Evolutionary conservation across 2,797 vertebrate genomes (phyloP).

Genomic region (Anabas testudineus): DNA sequence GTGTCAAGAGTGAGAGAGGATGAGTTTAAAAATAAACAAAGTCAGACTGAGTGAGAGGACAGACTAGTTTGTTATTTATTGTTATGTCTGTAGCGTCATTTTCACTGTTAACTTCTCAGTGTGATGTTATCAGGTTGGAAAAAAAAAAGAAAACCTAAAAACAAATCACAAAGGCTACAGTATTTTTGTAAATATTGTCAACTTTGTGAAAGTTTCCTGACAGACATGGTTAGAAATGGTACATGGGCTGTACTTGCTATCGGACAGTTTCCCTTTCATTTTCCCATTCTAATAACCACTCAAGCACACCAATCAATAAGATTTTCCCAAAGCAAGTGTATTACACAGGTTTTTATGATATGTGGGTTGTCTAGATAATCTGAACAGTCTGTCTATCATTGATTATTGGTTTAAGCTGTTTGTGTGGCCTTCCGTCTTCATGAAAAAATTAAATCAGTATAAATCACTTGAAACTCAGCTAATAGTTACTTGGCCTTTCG

Average conservation of each 20-base stretch:
- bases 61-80: conserved; percentile 31
- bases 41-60: conserved; percentile 5
- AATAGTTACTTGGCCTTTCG: neutral
- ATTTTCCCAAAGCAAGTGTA: neutral
- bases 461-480: neutral
- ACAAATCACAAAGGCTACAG: neutral
- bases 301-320: neutral
- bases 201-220: no score
- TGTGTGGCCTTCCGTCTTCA: neutral
- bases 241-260: no score
- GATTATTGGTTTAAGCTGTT: neutral
- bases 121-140: neutral
- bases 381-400: neutral
- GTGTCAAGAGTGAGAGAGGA: neutral
- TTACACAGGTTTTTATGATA: neutral
- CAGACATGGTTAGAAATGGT: no score
- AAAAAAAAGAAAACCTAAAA: no score
- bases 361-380: no score
- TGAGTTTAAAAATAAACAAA: conserved; percentile 14
- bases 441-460: neutral
- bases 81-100: neutral
- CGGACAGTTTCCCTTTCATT: neutral
- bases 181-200: neutral
- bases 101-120: neutral
- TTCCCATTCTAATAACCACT: no score